Percentiles rank a stretch among this genome's conserved stretches.
These are phyloP conservation scores for Xestia rhomboidea DNA, from an alignment of 2,888 invertebrate genomes.

Conservation along the genomic window DNA sequence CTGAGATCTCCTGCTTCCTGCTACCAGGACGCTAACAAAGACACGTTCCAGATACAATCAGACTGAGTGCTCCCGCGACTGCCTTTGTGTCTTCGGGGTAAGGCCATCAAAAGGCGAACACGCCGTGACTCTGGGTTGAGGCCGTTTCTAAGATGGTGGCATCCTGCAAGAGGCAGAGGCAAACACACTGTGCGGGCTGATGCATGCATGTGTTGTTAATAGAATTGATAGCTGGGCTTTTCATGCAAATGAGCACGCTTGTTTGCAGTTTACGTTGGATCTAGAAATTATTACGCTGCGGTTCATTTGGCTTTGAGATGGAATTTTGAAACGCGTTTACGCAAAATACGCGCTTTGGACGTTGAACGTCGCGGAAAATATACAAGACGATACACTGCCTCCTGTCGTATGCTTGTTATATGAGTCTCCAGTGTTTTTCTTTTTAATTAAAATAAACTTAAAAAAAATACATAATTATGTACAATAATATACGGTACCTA, in stretches of 20 bases:
- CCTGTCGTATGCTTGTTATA: background rate
- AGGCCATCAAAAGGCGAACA: slow-evolving; percentile 59
- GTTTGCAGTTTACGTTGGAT: background rate
- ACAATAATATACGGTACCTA: background rate
- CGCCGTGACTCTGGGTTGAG: slow-evolving; percentile 12
- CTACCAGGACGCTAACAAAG: slow-evolving; percentile 57
- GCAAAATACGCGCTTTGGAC: background rate
- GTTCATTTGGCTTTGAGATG: background rate
- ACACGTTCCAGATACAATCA: slow-evolving; percentile 64
- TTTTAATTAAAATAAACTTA: background rate
- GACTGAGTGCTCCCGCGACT: slow-evolving; percentile 62
- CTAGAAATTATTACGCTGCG: background rate
- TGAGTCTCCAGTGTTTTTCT: background rate
- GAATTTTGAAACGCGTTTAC: background rate
- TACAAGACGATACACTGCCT: background rate
- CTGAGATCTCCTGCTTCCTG: background rate
- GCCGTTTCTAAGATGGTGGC: slow-evolving; percentile 15
- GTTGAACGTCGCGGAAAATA: background rate
- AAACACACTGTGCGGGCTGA: background rate
- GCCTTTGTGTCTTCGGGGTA: slow-evolving; percentile 56
- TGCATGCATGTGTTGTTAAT: background rate
- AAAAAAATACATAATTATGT: background rate
- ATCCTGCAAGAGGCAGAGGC: background rate
- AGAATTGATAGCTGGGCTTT: background rate
- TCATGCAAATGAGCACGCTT: background rate